These are phyloP conservation scores for Leuctra nigra DNA, from an alignment of 2,888 invertebrate species.

Conservation along the genomic window DNA sequence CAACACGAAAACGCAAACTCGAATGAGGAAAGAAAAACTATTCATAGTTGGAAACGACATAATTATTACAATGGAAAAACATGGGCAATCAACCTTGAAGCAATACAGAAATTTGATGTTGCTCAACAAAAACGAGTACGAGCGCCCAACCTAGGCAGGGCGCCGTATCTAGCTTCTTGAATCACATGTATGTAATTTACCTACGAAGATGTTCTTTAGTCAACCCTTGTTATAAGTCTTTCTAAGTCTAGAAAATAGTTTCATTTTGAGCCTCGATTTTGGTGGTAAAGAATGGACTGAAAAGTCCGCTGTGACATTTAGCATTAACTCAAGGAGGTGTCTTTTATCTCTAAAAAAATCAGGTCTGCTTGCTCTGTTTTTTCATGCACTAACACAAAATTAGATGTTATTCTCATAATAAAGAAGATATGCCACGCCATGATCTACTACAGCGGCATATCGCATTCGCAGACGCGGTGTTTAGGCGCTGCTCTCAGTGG, in stretches of 20 bases:
- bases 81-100: not conserved
- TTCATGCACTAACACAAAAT: constrained; percentile 31
- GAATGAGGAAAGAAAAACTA: constrained; percentile 6
- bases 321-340: constrained; percentile 27
- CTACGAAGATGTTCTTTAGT: not conserved
- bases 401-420: constrained; percentile 27
- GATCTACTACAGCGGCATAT: constrained; percentile 26
- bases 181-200: not conserved
- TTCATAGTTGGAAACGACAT: constrained; percentile 1
- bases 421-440: constrained; percentile 19
- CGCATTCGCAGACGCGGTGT: constrained; percentile 28
- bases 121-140: not conserved
- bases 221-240: not conserved
- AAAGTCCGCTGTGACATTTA: not conserved
- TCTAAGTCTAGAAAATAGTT: constrained; percentile 16
- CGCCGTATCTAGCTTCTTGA: not conserved
- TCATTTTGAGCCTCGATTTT: constrained; percentile 29
- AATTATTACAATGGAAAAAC: constrained; percentile 7
- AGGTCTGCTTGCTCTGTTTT: constrained; percentile 27
- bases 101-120: not conserved
- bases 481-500: constrained; percentile 55
- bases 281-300: constrained; percentile 16
- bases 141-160: not conserved
- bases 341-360: constrained; percentile 26
- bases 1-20: constrained; percentile 9